Percentiles rank a stretch among this genome's conserved stretches.
Evolutionary conservation across 2,888 invertebrate species (phyloP).

Genomic region (Hypsopygia costalis): DNA sequence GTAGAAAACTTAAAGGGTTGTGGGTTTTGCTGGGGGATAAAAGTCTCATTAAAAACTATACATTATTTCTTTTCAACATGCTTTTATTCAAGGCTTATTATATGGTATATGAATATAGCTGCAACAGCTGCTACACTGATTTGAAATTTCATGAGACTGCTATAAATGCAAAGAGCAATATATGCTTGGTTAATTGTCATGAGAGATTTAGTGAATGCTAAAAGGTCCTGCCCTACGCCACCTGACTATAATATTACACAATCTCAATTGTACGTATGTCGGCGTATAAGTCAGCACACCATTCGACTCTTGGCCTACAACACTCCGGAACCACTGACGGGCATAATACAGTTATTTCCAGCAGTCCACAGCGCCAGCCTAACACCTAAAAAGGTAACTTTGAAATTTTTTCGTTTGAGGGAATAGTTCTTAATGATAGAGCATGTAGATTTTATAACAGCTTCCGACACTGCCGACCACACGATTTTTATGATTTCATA

Average conservation of each 20-base stretch:
- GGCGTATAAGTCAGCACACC: slow-evolving; percentile 64
- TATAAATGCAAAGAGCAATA: slow-evolving; percentile 48
- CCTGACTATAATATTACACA: slow-evolving; percentile 57
- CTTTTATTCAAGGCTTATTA: too few species aligned
- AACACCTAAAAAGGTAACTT: slow-evolving; percentile 54
- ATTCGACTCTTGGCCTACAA: slow-evolving; percentile 68
- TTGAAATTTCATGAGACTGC: background rate
- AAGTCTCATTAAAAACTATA: too few species aligned
- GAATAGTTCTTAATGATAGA: slow-evolving; percentile 24
- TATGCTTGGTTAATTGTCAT: slow-evolving; percentile 76
- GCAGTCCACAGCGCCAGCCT: slow-evolving; percentile 34
- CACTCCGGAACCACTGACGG: slow-evolving; percentile 76
- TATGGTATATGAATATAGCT: background rate
- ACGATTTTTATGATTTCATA: slow-evolving; percentile 1
- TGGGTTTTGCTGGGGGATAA: background rate
- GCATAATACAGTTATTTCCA: slow-evolving; percentile 79
- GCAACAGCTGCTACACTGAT: background rate
- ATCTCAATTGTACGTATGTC: slow-evolving; percentile 30
- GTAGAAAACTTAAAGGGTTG: slow-evolving; percentile 18
- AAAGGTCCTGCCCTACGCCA: slow-evolving; percentile 74
- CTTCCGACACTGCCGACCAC: slow-evolving; percentile 15
- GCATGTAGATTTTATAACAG: slow-evolving; percentile 10
- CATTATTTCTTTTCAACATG: too few species aligned
- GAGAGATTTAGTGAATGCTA: slow-evolving; percentile 67
- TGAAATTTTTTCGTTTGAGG: slow-evolving; percentile 30